Evolutionary conservation across 2,113 vertebrate species (phyloP).

Genomic region (Vimba vimba): DNA sequence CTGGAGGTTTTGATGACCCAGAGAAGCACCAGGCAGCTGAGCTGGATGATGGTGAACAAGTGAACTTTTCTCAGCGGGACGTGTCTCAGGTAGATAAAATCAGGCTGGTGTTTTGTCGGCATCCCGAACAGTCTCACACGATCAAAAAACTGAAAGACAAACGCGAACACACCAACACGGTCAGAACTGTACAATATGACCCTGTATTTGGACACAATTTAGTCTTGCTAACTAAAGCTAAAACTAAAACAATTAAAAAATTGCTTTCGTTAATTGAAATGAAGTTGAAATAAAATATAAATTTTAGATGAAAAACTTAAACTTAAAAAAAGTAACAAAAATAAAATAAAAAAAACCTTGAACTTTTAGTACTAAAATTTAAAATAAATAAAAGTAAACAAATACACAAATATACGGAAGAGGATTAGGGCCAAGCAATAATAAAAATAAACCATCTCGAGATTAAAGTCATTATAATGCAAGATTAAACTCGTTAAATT

Average conservation of each 20-base stretch:
- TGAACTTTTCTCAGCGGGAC: conserved; percentile 97
- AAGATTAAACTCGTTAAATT: no score
- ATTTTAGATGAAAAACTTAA: neutral
- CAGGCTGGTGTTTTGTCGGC: conserved; percentile 98
- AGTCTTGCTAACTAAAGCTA: neutral
- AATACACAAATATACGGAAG: neutral
- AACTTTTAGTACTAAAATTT: no score
- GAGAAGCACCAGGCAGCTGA: conserved; percentile 90
- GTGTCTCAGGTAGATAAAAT: conserved; percentile 98
- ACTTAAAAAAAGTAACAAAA: neutral
- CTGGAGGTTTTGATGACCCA: conserved; percentile 98
- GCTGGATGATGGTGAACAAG: conserved; percentile 94
- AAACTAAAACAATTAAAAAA: neutral
- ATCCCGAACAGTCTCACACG: conserved; percentile 93
- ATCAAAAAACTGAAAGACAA: conserved; percentile 87
- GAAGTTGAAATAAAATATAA: neutral
- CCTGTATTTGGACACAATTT: neutral
- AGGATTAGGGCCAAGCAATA: no score
- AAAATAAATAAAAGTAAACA: neutral
- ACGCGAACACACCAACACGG: neutral
- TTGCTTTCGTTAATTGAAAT: neutral
- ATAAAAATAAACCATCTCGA: no score
- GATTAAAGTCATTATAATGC: no score
- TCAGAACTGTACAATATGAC: neutral
- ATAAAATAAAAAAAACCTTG: neutral